These are phyloP conservation scores for Drosophila basisetae DNA, from an alignment of 2,888 invertebrate species.

Conservation along the genomic window DNA sequence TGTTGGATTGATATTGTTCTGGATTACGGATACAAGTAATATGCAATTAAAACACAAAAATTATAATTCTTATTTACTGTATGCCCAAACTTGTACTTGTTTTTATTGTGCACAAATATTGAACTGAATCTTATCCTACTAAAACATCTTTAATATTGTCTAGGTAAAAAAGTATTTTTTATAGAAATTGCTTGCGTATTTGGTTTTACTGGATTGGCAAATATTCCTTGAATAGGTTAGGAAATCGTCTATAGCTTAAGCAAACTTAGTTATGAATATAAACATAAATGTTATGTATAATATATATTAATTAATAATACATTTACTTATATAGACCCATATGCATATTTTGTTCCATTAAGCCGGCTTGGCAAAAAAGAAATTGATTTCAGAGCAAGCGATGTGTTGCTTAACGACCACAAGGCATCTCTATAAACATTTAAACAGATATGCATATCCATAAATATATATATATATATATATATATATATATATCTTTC, in stretches of 20 bases:
- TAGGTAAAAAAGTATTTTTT: not conserved
- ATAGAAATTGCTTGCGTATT: not conserved
- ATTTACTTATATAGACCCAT: not conserved
- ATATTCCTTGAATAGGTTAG: not conserved
- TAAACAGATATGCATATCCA: not conserved
- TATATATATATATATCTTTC: constrained; percentile 29
- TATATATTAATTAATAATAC: not conserved
- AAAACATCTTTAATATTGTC: not conserved
- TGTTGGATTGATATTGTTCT: not conserved
- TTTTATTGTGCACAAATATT: not conserved
- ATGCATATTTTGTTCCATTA: not conserved
- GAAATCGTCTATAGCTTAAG: not conserved
- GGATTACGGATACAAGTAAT: not conserved
- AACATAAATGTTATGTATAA: not conserved
- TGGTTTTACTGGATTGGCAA: not conserved
- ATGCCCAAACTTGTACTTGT: not conserved
- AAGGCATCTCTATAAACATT: constrained; percentile 16
- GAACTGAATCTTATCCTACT: not conserved
- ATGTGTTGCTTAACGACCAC: constrained; percentile 34
- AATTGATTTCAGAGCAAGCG: not conserved
- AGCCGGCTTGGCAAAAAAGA: constrained; percentile 7
- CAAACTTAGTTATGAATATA: not conserved
- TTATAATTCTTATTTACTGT: not conserved
- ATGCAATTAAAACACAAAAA: not conserved
- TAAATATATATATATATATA: not conserved